Percentiles rank a stretch among this genome's conserved stretches.
These are phyloP conservation scores for Abscondita cerata DNA, from an alignment of 2,888 invertebrate genomes.

Conservation along the genomic window DNA sequence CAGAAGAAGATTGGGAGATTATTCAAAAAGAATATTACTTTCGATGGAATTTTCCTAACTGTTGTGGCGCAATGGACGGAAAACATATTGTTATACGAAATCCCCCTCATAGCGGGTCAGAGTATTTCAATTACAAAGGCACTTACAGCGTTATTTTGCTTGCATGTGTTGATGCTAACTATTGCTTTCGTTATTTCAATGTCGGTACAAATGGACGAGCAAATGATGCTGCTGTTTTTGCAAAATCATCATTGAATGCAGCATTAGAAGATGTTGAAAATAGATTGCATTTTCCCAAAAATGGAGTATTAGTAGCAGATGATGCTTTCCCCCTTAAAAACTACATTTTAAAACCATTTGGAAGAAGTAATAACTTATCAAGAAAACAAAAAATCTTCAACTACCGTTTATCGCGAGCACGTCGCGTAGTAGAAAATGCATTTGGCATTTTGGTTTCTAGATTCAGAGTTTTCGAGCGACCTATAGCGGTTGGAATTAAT, in stretches of 20 bases:
- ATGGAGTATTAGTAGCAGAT: constrained; percentile 27
- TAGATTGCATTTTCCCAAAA: constrained; percentile 22
- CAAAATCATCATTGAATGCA: constrained; percentile 31
- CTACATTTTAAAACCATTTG: constrained; percentile 30
- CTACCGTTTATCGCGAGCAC: constrained; percentile 23
- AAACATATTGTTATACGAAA: neutral
- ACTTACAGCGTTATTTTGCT: neutral
- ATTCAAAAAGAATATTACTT: neutral
- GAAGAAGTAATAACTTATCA: constrained; percentile 27
- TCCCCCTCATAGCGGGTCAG: neutral
- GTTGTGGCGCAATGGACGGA: constrained; percentile 1
- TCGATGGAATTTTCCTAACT: constrained; percentile 1
- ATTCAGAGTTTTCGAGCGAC: constrained; percentile 14
- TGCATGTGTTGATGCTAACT: neutral
- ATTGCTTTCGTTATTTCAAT: neutral
- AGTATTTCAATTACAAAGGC: neutral
- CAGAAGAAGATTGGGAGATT: too few species aligned
- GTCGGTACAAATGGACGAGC: constrained; percentile 1
- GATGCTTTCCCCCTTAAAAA: constrained; percentile 32
- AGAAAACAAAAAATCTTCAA: constrained; percentile 34
- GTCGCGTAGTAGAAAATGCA: constrained; percentile 11
- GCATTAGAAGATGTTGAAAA: constrained; percentile 21
- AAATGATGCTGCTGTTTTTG: constrained; percentile 1
- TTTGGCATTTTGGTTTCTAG: constrained; percentile 22
- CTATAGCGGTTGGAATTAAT: too few species aligned